A percentile compares a stretch with the other conserved stretches of the same genome.
phyloP scores from a whole-genome alignment of 1,140 invertebrate genomes.

The Oedothorax gibbosus region DNA sequence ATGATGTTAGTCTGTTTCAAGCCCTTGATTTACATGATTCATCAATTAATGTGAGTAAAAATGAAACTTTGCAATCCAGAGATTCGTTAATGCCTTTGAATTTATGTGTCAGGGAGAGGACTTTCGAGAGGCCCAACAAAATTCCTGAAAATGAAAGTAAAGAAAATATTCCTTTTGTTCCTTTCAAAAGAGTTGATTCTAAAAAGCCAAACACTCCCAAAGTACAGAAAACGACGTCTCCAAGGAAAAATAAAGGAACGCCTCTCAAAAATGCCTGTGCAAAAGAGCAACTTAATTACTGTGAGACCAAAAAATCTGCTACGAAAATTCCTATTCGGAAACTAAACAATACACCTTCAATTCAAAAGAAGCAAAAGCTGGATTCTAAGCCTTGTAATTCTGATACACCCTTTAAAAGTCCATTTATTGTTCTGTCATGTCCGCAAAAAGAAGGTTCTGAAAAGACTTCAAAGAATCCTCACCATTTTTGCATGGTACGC shows the following conservation, averaged over 20 bases:
- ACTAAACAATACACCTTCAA: neutral
- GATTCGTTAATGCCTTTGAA: conserved; percentile 44
- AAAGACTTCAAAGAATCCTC: neutral
- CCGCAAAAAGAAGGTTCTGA: neutral
- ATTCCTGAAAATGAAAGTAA: conserved; percentile 21
- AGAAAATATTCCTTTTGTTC: conserved; percentile 42
- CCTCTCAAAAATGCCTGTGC: no score
- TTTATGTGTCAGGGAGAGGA: conserved; percentile 23
- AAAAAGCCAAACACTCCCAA: neutral
- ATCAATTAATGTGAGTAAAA: neutral
- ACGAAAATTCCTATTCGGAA: conserved; percentile 51
- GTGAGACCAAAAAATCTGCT: neutral
- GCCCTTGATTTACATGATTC: conserved; percentile 54
- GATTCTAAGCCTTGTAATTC: neutral
- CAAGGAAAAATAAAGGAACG: no score
- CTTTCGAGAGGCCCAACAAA: neutral
- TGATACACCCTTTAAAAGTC: conserved; percentile 6
- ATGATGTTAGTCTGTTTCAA: conserved; percentile 4
- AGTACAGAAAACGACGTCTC: neutral
- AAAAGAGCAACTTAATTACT: no score
- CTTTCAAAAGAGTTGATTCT: neutral
- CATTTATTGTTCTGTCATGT: neutral
- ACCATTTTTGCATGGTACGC: conserved; percentile 34
- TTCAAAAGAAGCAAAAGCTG: neutral
- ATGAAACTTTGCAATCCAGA: conserved; percentile 27